phyloP scores from a whole-genome alignment of 2,888 invertebrate genomes.

The Gryllus longicercus region DNA sequence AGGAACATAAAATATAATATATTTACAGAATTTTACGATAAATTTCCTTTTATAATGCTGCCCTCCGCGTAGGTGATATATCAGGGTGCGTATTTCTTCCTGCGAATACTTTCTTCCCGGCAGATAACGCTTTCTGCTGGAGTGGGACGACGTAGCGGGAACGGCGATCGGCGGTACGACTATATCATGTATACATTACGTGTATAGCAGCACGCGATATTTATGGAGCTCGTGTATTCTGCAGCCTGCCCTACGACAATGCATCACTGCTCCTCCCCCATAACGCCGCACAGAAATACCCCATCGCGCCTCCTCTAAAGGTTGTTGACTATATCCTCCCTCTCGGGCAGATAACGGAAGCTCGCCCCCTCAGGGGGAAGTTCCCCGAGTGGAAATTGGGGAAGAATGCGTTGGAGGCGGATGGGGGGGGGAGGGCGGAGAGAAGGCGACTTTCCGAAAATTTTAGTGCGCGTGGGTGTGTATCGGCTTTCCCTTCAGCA shows the following conservation, averaged over 20 bases:
- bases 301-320: background rate
- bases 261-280: background rate
- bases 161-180: background rate
- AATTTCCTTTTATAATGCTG: slow-evolving; percentile 7
- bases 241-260: background rate
- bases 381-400: no score
- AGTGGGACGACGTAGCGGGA: background rate
- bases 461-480: no score
- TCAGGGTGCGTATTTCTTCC: background rate
- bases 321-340: background rate
- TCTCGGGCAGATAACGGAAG: background rate
- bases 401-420: no score
- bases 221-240: background rate
- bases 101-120: background rate
- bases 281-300: background rate
- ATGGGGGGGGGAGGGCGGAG: no score
- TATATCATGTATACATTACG: background rate
- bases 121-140: background rate
- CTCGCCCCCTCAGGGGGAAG: no score
- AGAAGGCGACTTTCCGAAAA: no score
- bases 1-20: background rate
- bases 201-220: background rate
- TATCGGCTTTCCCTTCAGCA: no score
- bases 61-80: background rate
- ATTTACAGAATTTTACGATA: slow-evolving; percentile 8